phyloP scores from a whole-genome alignment of 2,113 vertebrate species.

The Cebus imitator region DNA sequence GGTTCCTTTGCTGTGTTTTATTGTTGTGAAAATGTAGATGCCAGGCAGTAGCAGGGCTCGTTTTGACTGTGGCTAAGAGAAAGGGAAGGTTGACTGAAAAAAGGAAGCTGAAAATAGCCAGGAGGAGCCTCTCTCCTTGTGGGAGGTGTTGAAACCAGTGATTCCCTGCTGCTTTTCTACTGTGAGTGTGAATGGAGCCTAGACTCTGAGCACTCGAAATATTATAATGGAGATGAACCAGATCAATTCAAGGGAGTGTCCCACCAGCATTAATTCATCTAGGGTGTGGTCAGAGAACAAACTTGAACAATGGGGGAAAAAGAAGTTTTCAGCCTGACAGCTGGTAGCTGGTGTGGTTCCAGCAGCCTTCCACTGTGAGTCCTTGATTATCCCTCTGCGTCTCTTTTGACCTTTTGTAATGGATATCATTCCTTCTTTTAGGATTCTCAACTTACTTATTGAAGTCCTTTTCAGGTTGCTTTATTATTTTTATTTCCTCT shows the following conservation, averaged over 20 bases:
- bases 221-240: neutral
- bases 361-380: rapidly evolving
- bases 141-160: neutral
- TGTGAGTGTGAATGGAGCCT: no score
- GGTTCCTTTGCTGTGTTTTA: neutral
- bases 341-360: neutral
- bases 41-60: rapidly evolving
- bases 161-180: neutral
- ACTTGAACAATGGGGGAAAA: no score
- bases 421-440: neutral
- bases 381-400: rapidly evolving
- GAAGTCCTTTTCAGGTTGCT: neutral
- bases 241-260: neutral
- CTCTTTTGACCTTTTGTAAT: neutral
- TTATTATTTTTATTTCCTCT: neutral
- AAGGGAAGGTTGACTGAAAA: neutral
- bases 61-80: neutral
- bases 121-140: neutral
- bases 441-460: neutral
- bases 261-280: no score
- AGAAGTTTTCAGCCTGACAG: no score
- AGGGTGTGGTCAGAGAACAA: neutral
- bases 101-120: neutral
- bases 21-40: neutral
- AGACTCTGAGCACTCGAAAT: neutral